Conservation (phyloP, 2,113 vertebrate species). For the Anhinga anhinga region DNA sequence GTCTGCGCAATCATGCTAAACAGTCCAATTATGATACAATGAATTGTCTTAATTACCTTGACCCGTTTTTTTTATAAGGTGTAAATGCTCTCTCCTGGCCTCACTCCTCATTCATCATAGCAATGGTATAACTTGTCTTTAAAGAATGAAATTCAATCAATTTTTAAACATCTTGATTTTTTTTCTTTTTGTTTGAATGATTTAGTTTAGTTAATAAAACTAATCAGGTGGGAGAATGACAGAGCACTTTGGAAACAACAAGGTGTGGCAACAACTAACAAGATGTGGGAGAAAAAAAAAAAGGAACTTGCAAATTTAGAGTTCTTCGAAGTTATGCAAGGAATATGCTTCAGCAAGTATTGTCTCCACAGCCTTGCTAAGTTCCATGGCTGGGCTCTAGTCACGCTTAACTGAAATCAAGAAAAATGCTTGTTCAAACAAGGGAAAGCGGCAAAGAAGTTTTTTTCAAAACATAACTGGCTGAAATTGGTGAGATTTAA, state of each 20-base stretch:
- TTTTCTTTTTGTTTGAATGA: background rate
- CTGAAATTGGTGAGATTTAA: background rate
- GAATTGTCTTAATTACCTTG: background rate
- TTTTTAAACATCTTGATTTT: background rate
- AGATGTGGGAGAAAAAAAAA: background rate
- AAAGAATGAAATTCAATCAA: background rate
- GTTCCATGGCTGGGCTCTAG: background rate
- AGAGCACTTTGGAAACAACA: background rate
- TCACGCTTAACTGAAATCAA: background rate
- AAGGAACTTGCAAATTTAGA: background rate
- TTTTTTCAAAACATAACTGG: background rate
- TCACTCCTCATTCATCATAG: background rate
- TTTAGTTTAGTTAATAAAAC: background rate
- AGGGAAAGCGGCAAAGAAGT: background rate
- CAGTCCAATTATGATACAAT: background rate
- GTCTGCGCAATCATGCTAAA: background rate
- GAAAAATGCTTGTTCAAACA: background rate
- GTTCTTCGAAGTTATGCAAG: background rate
- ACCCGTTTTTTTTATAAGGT: background rate
- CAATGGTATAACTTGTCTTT: background rate
- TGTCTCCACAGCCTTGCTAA: background rate
- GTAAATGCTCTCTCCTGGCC: background rate
- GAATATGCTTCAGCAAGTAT: background rate
- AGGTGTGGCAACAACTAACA: background rate
- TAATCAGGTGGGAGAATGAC: background rate